Base-by-base conservation (phyloP, 1,140 invertebrate genomes). In the Neodiprion virginianus region DNA sequence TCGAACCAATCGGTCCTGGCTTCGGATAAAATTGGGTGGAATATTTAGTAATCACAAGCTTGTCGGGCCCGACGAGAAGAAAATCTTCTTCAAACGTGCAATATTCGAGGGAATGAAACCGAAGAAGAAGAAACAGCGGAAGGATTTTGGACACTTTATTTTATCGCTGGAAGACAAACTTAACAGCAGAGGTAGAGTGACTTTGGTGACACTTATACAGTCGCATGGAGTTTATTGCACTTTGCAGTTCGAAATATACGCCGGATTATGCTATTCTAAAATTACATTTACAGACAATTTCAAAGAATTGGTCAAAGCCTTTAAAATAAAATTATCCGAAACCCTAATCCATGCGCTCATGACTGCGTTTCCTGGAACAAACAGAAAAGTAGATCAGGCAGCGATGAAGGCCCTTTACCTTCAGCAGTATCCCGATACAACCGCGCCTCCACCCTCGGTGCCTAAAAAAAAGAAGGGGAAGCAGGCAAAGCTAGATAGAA, bases 11-110 rank as follows among this genome's bases (percentile, higher is more conserved):
- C 82, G 82, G 79, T 79, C 83, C 8, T 74, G 81, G 69, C 77
- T 89, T 65, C 76, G 65, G 10, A 74, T 90, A 14, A 87, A 78
- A 48, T 81, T 89, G 66, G 86, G 83, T 65, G 87, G 88, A 7
- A 86, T 90, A 77, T 73, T 88, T 7, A 80, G 85, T 70, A 87
- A 90, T 80, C 90, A 87, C 69, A 79, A 74, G 61, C 76, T 89
- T 8, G 48, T 79, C n/a, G 89, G 85, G 8, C 89, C 89, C 10
- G 78, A 90, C 78, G 50, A 80, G 14, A 79, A 74, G 23, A 83
- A 83, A 77, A 77, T 90, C 72, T 79, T 88, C 69, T 84, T 90
- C 11, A 83, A 85, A 72, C 79, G 89, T 79, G 87, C 87, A 9
- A 88, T 82, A 75, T 88, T 84, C 48, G 82, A 90, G 48, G 79